These are phyloP conservation scores for Datnioides undecimradiatus DNA, from an alignment of 2,113 vertebrate genomes.

Conservation along the genomic window DNA sequence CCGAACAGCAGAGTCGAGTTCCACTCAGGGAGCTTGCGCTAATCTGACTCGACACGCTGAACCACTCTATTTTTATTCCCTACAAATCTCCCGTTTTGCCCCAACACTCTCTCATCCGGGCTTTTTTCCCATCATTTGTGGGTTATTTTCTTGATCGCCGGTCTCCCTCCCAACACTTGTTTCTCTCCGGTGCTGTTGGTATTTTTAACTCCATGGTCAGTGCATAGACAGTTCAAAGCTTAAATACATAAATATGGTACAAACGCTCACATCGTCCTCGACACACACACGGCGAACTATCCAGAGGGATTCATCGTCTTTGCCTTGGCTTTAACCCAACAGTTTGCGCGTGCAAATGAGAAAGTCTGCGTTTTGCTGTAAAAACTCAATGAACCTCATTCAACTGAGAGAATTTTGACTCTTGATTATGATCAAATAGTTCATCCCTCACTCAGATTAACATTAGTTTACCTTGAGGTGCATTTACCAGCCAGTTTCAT, in stretches of 20 bases:
- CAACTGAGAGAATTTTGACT: no score
- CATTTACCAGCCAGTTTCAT: no score
- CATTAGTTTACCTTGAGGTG: no score
- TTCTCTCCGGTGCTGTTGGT: constrained; percentile 5
- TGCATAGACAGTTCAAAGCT: not conserved
- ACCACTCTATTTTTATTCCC: constrained; percentile 71
- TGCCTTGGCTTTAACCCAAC: not conserved
- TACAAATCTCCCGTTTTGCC: constrained; percentile 40
- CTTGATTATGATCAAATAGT: no score
- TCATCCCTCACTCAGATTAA: no score
- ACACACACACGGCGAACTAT: not conserved
- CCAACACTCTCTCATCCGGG: not conserved
- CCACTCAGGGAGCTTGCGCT: constrained; percentile 52
- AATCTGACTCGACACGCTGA: constrained; percentile 71
- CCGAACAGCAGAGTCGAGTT: constrained; percentile 56
- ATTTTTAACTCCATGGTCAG: not conserved
- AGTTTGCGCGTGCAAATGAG: no score
- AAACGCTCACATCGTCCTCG: not conserved
- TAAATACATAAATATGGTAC: not conserved
- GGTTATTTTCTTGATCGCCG: not conserved
- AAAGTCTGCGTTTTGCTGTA: no score
- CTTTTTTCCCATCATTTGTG: not conserved
- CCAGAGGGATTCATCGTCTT: no score
- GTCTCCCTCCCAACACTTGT: not conserved
- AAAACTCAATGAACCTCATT: no score